Evolutionary conservation across 2,797 vertebrate genomes (phyloP), one percentile per base, ranked within the genome.

Genomic region (Iguana delicatissima): DNA sequence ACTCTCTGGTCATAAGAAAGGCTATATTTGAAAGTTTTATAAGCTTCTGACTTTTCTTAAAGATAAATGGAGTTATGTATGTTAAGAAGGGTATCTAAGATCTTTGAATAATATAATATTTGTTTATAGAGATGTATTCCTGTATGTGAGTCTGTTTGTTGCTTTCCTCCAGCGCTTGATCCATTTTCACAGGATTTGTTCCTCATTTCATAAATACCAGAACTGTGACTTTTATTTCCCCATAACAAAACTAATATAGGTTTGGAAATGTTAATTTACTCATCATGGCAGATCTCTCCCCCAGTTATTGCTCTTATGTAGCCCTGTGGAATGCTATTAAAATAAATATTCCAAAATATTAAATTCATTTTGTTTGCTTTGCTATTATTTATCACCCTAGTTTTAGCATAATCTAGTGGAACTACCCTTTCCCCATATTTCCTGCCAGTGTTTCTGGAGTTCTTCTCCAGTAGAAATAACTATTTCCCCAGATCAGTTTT

Each of bases 21-120:
- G 9, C 29, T 74, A 38, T 10, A 32, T 14, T 46, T 88, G 57
- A 85, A 89, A 77, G 57, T 67, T 76, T 76, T 29, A 89, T 86
- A 77, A 89, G 26, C 50, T 76, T 46, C 20, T 77, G 35, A 12
- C 26, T 85, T n/a, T 38, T 14, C n/a, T 59, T 57, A 77, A 84
- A 83, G 50, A 69, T 73, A 59, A 22, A 16, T 50, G 62, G 20
- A 52, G 12, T 16, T 52, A 32, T 59, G 20, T 35, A 59, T 80
- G 26, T 38, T 46, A 80, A 89, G 13, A 77, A 46, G 29, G 20
- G 42, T 38, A 42, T 24, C 18, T 46, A 79, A 42, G 29, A 35
- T 88, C 38, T 46, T 77, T 59, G 84, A 42, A 74, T 32, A 22
- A 57, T 32, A 89, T 46, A 79, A 42, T 50, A 57, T 64, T 85